Base-by-base conservation (phyloP, 2,797 vertebrate genomes). In the Huso huso region DNA sequence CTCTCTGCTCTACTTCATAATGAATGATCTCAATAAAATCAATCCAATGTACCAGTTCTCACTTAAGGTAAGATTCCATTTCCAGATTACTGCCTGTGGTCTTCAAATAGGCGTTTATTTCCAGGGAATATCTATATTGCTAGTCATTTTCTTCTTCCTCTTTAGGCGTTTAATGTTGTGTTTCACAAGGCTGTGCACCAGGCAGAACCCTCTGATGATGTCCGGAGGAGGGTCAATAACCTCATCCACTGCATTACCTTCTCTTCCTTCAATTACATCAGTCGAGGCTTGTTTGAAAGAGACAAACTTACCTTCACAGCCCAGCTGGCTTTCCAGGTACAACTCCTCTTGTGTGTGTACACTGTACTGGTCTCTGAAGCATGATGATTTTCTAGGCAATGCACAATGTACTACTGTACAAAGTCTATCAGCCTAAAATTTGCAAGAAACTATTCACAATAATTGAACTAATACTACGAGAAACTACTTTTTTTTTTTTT, bases 21-120 rank as follows among this genome's bases (percentile, higher is more conserved):
- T 82, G 82, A 88, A 91, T 82, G 87, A 89, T 85, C 84, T 89
- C 86, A 89, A 92, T 89, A 91, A 93, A 92, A 94, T 91, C 87
- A 90, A 83, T 90, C 81, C 87, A 79, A 87, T 88, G 88, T 92
- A 88, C 84, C 86, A 90, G 84, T 85, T 88, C 87, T 90, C 84
- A 77, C 83, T 89, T 70, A 80, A 84, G 81, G 84, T 87, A 81
- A 82, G 82, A 83, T 81, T 84, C 86, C 82, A 88, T 85, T 87
- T 87, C 84, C 84, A 84, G 80, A 87, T 90, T 86, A 86, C 79
- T 79, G 71, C 81, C 75, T 76, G 75, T 77, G 76, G 81, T 81
- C 82, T 81, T 77, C 76, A 74, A 76, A 67, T 80, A 68, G 75
- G 76, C 82, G 84, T 86, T 87, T 82, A 82, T 77, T 71, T 69